phyloP scores from a whole-genome alignment of 2,113 vertebrate species.

The Lynx canadensis region DNA sequence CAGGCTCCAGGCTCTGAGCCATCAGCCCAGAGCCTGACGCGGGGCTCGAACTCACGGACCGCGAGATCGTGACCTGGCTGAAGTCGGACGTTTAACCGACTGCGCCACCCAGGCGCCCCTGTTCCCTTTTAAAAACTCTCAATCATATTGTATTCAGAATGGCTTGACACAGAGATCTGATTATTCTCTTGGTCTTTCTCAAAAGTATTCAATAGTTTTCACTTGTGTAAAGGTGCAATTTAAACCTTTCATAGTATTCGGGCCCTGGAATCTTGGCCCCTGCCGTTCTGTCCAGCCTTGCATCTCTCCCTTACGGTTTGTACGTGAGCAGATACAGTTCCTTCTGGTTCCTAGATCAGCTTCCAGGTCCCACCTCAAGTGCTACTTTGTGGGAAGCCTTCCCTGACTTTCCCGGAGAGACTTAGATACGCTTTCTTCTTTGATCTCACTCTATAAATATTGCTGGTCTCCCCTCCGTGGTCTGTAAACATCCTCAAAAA shows the following conservation, averaged over 20 bases:
- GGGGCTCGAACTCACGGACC: too few relatives aligned
- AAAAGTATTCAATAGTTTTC: conserved; percentile 36
- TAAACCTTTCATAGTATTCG: not conserved
- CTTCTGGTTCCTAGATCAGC: conserved; percentile 12
- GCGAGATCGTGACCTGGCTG: too few relatives aligned
- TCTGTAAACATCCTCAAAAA: conserved; percentile 8
- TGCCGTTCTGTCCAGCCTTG: not conserved
- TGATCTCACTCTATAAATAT: conserved; percentile 17
- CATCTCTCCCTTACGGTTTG: conserved; percentile 22
- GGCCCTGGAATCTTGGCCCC: conserved; percentile 8
- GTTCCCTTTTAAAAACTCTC: too few relatives aligned
- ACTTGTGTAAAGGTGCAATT: conserved; percentile 30
- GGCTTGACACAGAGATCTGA: not conserved
- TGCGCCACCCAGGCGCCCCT: too few relatives aligned
- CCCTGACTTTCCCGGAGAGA: conserved; percentile 7
- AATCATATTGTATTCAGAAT: conserved; percentile 20
- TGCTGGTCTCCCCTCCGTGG: not conserved
- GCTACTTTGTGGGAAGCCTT: not conserved
- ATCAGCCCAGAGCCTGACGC: too few relatives aligned
- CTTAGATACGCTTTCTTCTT: conserved; percentile 28
- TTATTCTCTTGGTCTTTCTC: not conserved
- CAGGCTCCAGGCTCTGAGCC: too few relatives aligned
- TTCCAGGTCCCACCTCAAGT: conserved; percentile 29
- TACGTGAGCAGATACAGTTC: conserved; percentile 23
- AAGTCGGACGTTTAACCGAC: too few relatives aligned